A percentile compares a stretch with the other conserved stretches of the same genome.
Conservation (phyloP, 2,888 invertebrate species). For the Dasysyrphus albostriatus region DNA sequence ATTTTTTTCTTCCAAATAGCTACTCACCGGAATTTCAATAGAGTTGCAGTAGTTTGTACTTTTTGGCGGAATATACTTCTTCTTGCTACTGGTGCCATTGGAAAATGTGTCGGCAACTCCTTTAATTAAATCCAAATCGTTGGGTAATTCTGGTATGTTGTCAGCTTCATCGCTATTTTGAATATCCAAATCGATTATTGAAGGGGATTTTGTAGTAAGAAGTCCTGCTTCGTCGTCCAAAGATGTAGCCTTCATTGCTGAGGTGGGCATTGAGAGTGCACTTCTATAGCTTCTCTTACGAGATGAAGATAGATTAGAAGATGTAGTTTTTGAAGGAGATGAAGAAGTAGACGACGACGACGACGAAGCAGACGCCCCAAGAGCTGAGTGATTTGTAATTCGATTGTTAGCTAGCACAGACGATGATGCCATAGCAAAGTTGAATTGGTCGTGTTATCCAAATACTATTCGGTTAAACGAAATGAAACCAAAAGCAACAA, state of each 20-base stretch:
- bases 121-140: conserved; percentile 40
- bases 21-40: conserved; percentile 70
- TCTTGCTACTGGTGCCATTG: conserved; percentile 77
- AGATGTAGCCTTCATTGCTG: conserved; percentile 71
- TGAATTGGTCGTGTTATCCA: conserved; percentile 36
- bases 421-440: conserved; percentile 82
- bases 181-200: conserved; percentile 53
- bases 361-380: conserved; percentile 70
- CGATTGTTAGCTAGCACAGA: conserved; percentile 82
- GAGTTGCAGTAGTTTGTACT: conserved; percentile 62
- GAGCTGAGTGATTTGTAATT: conserved; percentile 79
- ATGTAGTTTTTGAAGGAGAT: conserved; percentile 63
- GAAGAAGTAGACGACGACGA: conserved; percentile 64
- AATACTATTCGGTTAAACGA: conserved; percentile 54
- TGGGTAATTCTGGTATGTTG: conserved; percentile 49
- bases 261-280: conserved; percentile 80
- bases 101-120: conserved; percentile 23
- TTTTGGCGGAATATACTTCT: conserved; percentile 79
- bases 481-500: conserved; percentile 44
- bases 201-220: conserved; percentile 46
- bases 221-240: conserved; percentile 64
- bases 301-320: conserved; percentile 77
- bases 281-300: conserved; percentile 82
- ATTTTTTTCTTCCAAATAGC: conserved; percentile 2
- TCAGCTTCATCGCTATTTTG: conserved; percentile 63